phyloP scores from a whole-genome alignment of 2,888 invertebrate genomes.

The Meiosimyza decipiens region DNA sequence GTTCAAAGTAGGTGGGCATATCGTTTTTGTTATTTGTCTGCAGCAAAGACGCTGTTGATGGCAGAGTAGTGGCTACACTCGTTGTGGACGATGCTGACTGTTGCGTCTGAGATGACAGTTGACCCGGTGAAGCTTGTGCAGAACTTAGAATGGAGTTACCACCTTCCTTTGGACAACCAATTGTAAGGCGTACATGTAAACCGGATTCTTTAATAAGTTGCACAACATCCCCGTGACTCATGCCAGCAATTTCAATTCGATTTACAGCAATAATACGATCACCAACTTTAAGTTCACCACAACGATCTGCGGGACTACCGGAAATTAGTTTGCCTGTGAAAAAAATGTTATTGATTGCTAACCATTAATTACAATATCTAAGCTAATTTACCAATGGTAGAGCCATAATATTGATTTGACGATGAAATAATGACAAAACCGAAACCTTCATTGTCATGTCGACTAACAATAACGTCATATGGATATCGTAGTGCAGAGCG shows the following conservation, averaged over 20 bases:
- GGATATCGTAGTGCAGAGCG: constrained; percentile 68
- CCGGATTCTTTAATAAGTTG: constrained; percentile 98
- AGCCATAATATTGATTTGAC: constrained; percentile 80
- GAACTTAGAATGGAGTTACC: constrained; percentile 49
- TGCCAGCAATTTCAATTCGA: constrained; percentile 87
- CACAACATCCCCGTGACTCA: constrained; percentile 96
- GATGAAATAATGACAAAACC: constrained; percentile 99
- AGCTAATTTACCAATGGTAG: constrained; percentile 79
- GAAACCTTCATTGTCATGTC: constrained; percentile 95
- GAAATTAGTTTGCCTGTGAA: constrained; percentile 89
- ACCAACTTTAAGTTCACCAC: constrained; percentile 89
- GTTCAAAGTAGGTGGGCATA: constrained; percentile 50
- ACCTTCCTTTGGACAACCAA: constrained; percentile 68
- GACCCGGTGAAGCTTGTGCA: constrained; percentile 53
- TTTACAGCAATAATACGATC: constrained; percentile 97
- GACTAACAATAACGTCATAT: constrained; percentile 91
- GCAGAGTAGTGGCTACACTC: constrained; percentile 20
- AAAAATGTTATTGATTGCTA: constrained; percentile 15
- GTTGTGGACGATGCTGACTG: constrained; percentile 36
- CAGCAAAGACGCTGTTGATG: constrained; percentile 41
- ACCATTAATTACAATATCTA: neutral
- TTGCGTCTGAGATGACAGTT: constrained; percentile 48
- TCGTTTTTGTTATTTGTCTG: constrained; percentile 35
- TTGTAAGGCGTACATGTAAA: constrained; percentile 86
- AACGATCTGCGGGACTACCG: constrained; percentile 94